Percentiles rank a stretch among this genome's conserved stretches.
Conservation (phyloP, 2,888 invertebrate genomes). For the Bembecia ichneumoniformis region DNA sequence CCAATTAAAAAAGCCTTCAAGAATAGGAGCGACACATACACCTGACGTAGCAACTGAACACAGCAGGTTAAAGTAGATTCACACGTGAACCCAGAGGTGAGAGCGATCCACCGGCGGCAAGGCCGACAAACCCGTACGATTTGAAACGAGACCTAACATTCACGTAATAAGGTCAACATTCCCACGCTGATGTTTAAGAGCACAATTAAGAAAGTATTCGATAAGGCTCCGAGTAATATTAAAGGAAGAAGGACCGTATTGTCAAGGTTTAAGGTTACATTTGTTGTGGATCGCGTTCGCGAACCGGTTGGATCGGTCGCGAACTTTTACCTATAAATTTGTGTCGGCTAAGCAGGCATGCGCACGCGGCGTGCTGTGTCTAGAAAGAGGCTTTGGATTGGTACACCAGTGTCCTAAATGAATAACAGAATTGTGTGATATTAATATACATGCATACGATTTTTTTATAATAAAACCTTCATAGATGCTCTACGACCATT, state of each 20-base stretch:
- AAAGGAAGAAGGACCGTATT: constrained; percentile 39
- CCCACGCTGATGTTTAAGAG: constrained; percentile 40
- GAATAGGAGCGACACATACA: constrained; percentile 32
- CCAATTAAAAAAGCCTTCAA: constrained; percentile 52
- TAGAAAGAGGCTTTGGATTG: constrained; percentile 22
- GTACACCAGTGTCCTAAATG: not conserved
- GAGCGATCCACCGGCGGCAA: constrained; percentile 68
- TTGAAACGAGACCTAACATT: constrained; percentile 41
- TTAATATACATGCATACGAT: no score
- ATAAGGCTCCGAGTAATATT: constrained; percentile 34
- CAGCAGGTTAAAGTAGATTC: constrained; percentile 66
- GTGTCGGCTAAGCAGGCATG: constrained; percentile 58
- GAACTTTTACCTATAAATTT: constrained; percentile 74
- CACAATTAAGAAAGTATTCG: constrained; percentile 71
- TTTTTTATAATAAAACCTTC: no score
- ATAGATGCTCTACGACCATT: no score
- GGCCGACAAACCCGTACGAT: constrained; percentile 52
- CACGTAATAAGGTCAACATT: constrained; percentile 55
- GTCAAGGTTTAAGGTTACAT: constrained; percentile 34
- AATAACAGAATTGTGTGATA: no score
- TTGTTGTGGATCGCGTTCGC: constrained; percentile 22
- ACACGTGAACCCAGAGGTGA: constrained; percentile 69
- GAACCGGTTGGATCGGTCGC: constrained; percentile 66
- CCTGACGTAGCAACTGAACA: constrained; percentile 50
- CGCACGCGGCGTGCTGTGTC: constrained; percentile 36